phyloP scores from a whole-genome alignment of 2,888 invertebrate genomes.

The Pandemis cinnamomeana region DNA sequence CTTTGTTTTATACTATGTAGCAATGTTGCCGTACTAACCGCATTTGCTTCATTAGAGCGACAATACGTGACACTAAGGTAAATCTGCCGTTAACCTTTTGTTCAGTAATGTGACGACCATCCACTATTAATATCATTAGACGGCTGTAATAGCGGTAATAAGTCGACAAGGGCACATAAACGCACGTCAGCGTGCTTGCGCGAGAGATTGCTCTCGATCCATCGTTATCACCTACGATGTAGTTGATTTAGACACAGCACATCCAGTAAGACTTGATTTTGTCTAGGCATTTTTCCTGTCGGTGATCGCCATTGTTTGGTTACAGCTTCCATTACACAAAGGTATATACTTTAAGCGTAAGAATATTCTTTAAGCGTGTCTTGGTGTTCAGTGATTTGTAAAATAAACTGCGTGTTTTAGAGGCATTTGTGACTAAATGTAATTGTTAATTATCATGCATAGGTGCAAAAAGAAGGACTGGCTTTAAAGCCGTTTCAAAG shows the following conservation, averaged over 20 bases:
- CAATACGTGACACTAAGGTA: slow-evolving; percentile 1
- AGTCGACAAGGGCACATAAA: not conserved
- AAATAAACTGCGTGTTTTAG: too few relatives aligned
- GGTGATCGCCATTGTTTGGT: too few relatives aligned
- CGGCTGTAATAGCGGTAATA: slow-evolving; percentile 1
- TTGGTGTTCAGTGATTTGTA: too few relatives aligned
- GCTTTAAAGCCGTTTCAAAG: too few relatives aligned
- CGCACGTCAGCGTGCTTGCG: slow-evolving; percentile 11
- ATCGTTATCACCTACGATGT: slow-evolving; percentile 11
- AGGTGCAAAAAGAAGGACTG: too few relatives aligned
- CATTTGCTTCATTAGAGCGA: not conserved
- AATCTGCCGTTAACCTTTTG: not conserved
- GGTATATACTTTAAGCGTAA: too few relatives aligned
- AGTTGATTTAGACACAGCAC: not conserved
- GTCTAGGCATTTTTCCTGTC: too few relatives aligned
- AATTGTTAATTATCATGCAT: too few relatives aligned
- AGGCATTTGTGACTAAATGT: too few relatives aligned
- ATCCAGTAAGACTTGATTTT: not conserved
- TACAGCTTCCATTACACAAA: too few relatives aligned
- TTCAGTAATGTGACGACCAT: not conserved
- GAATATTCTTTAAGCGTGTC: too few relatives aligned
- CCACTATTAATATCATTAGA: not conserved
- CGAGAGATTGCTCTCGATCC: slow-evolving; percentile 20
- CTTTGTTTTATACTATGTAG: too few relatives aligned
- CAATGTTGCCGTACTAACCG: not conserved